Evolutionary conservation across 2,888 invertebrate species (phyloP), one percentile per base, ranked within the genome.

Genomic region (Drosophila buzzatii): DNA sequence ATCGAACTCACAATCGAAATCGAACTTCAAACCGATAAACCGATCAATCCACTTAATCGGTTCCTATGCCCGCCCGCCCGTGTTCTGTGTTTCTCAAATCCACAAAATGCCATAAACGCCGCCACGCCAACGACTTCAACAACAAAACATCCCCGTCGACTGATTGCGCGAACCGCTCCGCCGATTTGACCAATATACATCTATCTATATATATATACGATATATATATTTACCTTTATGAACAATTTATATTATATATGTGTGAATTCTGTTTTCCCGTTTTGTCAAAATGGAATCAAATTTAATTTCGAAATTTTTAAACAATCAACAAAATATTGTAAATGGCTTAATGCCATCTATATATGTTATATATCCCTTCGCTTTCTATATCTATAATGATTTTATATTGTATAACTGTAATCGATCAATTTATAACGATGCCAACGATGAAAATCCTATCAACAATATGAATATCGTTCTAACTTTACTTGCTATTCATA

Each of bases 71-170:
- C 62, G 77, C 73, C 77, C 62, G 77, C 76, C 66, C 39, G 61
- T 61, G 59, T 64, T 55, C 49, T 79, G 79, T 76, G 78, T 77
- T 77, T 74, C 79, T 67, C 60, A 70, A 41, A 49, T 31, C 56
- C 57, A 65, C 57, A 69, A 71, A 71, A 73, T 70, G 76, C 81
- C 83, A 83, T 74, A 35, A 51, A 70, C 83, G 69, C 82, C 84
- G 79, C 73, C 81, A 85, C 73, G 84, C 84, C 84, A 78, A 86
- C 84, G 84, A 85, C 81, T 86, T 72, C 73, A 83, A 81, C 86
- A 68, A 77, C 67, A 71, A 71, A 79, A 74, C 78, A 86, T 88
- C 79, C 88, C 87, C 89, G 85, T 86, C 89, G 85, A 86, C 87
- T 86, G 86, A 86, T 86, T 86, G 87, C 70, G 77, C 75, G 63